These are phyloP conservation scores for Dryas iulia DNA, from an alignment of 1,140 invertebrate species.

Conservation along the genomic window DNA sequence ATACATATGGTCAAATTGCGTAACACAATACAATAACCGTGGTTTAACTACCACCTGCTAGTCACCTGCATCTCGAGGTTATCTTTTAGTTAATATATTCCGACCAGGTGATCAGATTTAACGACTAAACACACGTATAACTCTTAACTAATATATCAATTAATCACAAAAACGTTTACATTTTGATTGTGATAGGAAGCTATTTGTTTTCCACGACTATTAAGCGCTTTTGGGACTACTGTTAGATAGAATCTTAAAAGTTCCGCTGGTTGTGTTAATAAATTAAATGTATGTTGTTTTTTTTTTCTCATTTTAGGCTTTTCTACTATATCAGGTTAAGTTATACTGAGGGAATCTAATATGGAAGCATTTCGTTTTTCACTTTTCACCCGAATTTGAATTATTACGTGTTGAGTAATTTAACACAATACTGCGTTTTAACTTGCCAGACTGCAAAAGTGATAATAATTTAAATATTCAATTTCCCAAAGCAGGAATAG, in stretches of 20 bases:
- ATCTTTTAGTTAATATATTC: slow-evolving; percentile 28
- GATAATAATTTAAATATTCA: no score
- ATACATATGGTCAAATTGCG: background rate
- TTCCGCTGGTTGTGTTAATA: slow-evolving; percentile 5
- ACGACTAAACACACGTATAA: slow-evolving; percentile 21
- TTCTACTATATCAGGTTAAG: no score
- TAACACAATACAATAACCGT: background rate
- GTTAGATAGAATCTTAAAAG: slow-evolving; percentile 17
- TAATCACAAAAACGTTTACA: slow-evolving; percentile 32
- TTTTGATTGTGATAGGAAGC: slow-evolving; percentile 28
- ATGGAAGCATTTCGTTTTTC: no score
- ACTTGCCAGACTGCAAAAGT: no score
- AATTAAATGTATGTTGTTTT: no score
- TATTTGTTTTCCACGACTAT: slow-evolving; percentile 28
- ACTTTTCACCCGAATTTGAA: no score
- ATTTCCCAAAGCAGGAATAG: no score
- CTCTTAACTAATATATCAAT: slow-evolving; percentile 35
- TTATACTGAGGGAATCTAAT: no score
- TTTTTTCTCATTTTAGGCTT: no score
- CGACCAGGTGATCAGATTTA: slow-evolving; percentile 27
- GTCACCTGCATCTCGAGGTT: slow-evolving; percentile 30
- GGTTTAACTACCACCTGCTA: slow-evolving; percentile 20
- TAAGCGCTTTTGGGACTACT: slow-evolving; percentile 23
- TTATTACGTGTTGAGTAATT: no score
- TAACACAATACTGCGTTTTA: no score